Percentiles rank a stretch among this genome's conserved stretches.
Evolutionary conservation across 35 echinoderm and acorn worm genomes (phyloP).

Genomic region (Strongylocentrotus purpuratus): DNA sequence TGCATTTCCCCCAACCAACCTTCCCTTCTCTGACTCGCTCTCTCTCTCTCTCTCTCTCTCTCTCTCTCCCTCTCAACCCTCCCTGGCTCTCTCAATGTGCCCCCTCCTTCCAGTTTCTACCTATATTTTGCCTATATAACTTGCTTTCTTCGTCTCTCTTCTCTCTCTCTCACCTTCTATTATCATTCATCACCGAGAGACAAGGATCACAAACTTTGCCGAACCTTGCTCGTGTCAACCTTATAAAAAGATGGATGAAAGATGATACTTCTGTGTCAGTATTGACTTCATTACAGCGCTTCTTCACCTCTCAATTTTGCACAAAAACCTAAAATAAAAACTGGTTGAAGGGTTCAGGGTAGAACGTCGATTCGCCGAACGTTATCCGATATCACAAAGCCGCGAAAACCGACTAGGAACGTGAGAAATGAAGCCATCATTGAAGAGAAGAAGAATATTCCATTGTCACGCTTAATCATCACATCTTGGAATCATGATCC

Average conservation of each 20-base stretch:
- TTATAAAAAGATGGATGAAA: not conserved
- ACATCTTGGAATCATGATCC: not conserved
- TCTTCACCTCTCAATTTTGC: not conserved
- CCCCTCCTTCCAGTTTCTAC: too few relatives aligned
- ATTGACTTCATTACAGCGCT: not conserved
- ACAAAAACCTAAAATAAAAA: not conserved
- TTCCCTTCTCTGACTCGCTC: too few relatives aligned
- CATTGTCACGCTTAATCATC: constrained; percentile 2
- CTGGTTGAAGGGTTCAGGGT: not conserved
- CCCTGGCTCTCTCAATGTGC: too few relatives aligned
- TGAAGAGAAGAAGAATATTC: not conserved
- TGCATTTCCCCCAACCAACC: too few relatives aligned
- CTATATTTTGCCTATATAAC: too few relatives aligned
- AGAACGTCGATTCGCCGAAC: not conserved
- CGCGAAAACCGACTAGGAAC: not conserved
- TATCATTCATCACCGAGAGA: not conserved
- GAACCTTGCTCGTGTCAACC: not conserved
- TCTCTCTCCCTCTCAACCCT: too few relatives aligned
- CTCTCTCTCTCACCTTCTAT: not conserved
- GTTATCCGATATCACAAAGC: not conserved
- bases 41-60: too few relatives aligned
- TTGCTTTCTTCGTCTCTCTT: too few relatives aligned
- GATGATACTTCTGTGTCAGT: not conserved
- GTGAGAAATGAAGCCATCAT: not conserved
- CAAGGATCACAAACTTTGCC: not conserved